Conservation (phyloP, 1,140 invertebrate species). For the Whitmania pigra region DNA sequence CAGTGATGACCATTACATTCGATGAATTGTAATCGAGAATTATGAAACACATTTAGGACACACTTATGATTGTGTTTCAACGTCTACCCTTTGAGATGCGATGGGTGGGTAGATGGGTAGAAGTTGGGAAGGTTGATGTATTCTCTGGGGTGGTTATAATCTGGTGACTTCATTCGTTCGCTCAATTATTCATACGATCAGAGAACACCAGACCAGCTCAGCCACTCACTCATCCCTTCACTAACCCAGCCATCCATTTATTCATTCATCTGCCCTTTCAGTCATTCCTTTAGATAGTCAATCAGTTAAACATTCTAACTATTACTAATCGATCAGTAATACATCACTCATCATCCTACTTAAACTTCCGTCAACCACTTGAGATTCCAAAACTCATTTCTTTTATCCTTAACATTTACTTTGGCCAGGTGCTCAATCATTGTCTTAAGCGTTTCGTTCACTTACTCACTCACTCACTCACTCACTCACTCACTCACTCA, state of each 20-base stretch:
- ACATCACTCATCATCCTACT: not conserved
- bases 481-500: slow-evolving; percentile 24
- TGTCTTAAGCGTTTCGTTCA: not conserved
- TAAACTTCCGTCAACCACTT: not conserved
- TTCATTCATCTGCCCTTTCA: slow-evolving; percentile 22
- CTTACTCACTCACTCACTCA: slow-evolving; percentile 23
- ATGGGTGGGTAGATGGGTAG: no score
- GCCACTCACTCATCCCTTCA: slow-evolving; percentile 1
- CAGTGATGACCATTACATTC: no score
- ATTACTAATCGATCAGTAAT: slow-evolving; percentile 9
- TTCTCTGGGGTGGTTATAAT: no score
- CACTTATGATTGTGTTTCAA: no score
- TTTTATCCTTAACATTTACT: not conserved
- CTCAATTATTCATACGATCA: slow-evolving; percentile 4
- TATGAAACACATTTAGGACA: no score
- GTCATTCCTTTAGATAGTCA: slow-evolving; percentile 16
- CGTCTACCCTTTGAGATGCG: no score
- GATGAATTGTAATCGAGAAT: no score
- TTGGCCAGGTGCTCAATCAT: not conserved
- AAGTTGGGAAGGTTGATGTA: no score
- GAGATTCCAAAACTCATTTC: not conserved
- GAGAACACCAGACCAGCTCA: not conserved
- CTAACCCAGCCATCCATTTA: slow-evolving; percentile 21
- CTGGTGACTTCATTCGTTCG: slow-evolving; percentile 11
- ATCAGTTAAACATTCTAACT: slow-evolving; percentile 18